Evolutionary conservation across 2,888 invertebrate genomes (phyloP).

Genomic region (Adelognathus sp.): DNA sequence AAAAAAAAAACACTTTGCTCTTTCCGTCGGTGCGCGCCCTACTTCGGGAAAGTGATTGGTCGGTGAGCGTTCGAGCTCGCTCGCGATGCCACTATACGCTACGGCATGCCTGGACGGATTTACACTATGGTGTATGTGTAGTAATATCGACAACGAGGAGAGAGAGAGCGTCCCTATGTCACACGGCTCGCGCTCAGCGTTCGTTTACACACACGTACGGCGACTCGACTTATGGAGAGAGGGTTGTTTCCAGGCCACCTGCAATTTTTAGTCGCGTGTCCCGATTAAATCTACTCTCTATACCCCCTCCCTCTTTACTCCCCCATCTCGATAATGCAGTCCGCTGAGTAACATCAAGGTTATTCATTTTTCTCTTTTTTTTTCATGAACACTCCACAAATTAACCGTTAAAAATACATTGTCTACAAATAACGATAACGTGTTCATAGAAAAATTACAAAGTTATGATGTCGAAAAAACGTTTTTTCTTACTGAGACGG

Average conservation of each 20-base stretch:
- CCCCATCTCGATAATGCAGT: constrained; percentile 4
- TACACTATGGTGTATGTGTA: constrained; percentile 2
- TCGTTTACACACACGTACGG: neutral
- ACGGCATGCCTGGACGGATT: constrained; percentile 18
- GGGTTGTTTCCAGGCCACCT: constrained; percentile 27
- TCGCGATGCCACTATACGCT: constrained; percentile 19
- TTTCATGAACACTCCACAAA: neutral
- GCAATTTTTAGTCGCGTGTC: constrained; percentile 26
- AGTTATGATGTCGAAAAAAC: too few relatives aligned
- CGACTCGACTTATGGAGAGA: neutral
- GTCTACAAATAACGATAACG: too few relatives aligned
- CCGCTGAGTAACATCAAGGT: neutral
- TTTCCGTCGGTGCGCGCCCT: constrained; percentile 41
- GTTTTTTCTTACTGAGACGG: too few relatives aligned
- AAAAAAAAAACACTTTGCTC: constrained; percentile 38
- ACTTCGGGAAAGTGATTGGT: constrained; percentile 46
- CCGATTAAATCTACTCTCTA: constrained; percentile 6
- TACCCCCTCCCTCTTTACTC: neutral
- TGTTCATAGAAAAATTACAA: too few relatives aligned
- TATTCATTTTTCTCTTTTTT: neutral
- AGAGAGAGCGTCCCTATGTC: neutral
- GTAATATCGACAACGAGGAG: constrained; percentile 27
- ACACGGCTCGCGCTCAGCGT: neutral
- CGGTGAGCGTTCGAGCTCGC: constrained; percentile 14
- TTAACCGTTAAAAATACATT: too few relatives aligned